phyloP scores from a whole-genome alignment of 2,113 vertebrate genomes.

The Zosterops lateralis region DNA sequence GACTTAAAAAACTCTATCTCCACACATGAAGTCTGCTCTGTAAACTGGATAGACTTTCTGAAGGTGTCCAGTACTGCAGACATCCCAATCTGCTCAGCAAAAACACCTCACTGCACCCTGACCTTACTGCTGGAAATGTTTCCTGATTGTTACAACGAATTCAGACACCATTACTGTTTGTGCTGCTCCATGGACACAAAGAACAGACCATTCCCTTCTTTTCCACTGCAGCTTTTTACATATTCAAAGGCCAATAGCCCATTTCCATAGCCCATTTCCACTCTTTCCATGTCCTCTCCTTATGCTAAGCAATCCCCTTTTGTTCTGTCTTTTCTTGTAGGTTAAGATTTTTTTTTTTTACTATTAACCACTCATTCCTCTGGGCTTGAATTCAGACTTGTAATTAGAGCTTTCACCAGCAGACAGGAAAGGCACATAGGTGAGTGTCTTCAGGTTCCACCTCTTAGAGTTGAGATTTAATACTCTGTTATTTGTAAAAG shows the following conservation, averaged over 20 bases:
- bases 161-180: neutral
- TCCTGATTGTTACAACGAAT: neutral
- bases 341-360: neutral
- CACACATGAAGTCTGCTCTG: neutral
- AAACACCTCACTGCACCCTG: neutral
- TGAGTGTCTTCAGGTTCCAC: conserved; percentile 27
- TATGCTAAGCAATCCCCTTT: neutral
- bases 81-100: neutral
- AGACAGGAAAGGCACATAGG: conserved; percentile 54
- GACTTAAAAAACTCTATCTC: neutral
- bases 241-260: neutral
- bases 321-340: neutral
- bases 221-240: neutral
- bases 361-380: neutral
- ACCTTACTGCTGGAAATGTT: neutral
- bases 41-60: neutral
- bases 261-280: neutral
- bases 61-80: neutral
- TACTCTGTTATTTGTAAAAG: conserved; percentile 59
- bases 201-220: neutral
- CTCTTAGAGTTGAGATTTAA: conserved; percentile 50
- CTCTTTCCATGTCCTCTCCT: neutral
- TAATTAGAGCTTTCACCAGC: conserved; percentile 51
- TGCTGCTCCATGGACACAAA: fast-evolving
- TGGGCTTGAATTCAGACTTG: conserved; percentile 29